Evolutionary conservation across 2,113 vertebrate genomes (phyloP).

Genomic region (Oxyruncus cristatus): DNA sequence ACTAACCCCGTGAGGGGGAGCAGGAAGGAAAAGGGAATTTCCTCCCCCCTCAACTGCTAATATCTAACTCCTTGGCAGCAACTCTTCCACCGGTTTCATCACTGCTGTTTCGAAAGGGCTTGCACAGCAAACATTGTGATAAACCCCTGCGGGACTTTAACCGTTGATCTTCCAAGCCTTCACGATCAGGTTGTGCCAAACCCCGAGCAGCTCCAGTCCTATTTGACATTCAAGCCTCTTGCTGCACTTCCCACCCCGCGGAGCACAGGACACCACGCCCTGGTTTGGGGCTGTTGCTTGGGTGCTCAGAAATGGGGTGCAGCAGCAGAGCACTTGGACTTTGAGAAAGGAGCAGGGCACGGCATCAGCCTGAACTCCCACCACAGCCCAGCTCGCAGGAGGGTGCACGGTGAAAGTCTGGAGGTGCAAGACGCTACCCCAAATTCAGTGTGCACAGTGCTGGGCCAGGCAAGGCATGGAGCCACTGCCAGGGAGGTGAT

Average conservation of each 20-base stretch:
- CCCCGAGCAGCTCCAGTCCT: neutral
- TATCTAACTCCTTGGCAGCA: neutral
- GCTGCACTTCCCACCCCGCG: neutral
- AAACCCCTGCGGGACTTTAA: neutral
- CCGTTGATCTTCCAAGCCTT: neutral
- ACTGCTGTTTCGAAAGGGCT: neutral
- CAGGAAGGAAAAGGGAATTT: neutral
- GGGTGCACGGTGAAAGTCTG: rapidly evolving
- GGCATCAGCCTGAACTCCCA: neutral
- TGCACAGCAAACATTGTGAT: neutral
- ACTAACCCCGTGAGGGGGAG: rapidly evolving
- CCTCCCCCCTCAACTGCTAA: neutral
- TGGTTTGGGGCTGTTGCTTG: neutral
- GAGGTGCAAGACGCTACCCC: neutral
- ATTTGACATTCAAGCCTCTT: neutral
- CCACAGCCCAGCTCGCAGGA: neutral
- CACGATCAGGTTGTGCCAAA: neutral
- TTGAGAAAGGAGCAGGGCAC: neutral
- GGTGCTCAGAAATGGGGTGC: neutral
- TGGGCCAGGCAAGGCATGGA: neutral
- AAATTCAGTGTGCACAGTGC: rapidly evolving
- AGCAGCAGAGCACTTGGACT: neutral
- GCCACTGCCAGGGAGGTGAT: rapidly evolving
- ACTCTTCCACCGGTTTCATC: neutral
- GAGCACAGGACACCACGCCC: neutral